Evolutionary conservation across 2,797 vertebrate genomes (phyloP), one percentile per base, ranked within the genome.

Genomic region (Nyctalus aviator): DNA sequence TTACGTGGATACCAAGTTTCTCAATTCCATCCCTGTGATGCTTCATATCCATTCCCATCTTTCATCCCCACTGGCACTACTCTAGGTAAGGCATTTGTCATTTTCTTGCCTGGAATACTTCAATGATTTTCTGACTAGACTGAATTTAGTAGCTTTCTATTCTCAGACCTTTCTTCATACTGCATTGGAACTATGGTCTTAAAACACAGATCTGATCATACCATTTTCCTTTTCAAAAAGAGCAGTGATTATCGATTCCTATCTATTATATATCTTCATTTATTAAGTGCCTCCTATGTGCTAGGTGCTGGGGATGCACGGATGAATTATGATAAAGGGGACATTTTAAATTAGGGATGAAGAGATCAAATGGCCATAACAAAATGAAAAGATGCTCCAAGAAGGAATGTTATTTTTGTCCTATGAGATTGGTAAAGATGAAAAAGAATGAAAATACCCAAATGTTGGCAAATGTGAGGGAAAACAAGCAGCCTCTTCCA

Each of bases 161-260:
- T 88, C 59, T 50, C 3, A 37, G 46, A 53, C 30, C n/a, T 73
- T 90, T 96, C 32, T 59, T 32, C n/a, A 27, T 59, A 77, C 7
- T 90, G 15, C 62, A 41, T n/a, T 30, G 82, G 48, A 76, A 94
- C 76, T 82, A 25, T 77, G 30, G 53, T 91, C 17, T n/a, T 82
- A 91, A 82, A 92, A 68, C 76, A 53, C 25, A 75, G 50, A 41
- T 41, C 23, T 68, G 62, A 82, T 87, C 30, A 14, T 57, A 88
- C 32, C 21, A 76, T 62, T 59, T 84, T 82, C 48, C 41, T 85
- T 50, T 84, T 84, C 78, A 72, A 85, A 85, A 87, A 95, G 73
- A 79, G 50, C 18, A 73, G 3, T 14, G 72, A n/a, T 20, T 46
- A 27, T 50, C 23, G 30, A 57, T 88, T 95, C 13, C 64, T 86